Evolutionary conservation across 2,888 invertebrate species (phyloP), one percentile per base, ranked within the genome.

Genomic region (Micoletzkya japonica): DNA sequence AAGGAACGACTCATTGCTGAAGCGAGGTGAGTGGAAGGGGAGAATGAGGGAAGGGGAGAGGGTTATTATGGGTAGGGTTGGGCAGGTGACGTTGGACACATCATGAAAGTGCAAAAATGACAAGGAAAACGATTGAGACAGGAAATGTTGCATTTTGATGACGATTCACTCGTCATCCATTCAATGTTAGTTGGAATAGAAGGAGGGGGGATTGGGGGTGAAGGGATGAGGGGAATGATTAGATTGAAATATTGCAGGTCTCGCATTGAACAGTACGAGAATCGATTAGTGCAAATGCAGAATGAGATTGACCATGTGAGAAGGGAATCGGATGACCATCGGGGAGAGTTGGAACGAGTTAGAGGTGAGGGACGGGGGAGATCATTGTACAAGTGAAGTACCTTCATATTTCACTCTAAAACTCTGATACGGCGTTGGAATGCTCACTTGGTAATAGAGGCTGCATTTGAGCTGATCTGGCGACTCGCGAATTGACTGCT

Each of bases 191-290:
- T n/a, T n/a, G n/a, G n/a, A n/a, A n/a, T n/a, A n/a, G n/a, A n/a
- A n/a, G n/a, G n/a, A n/a, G n/a, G n/a, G n/a, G n/a, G n/a, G n/a
- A n/a, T n/a, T n/a, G n/a, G n/a, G n/a, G n/a, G n/a, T n/a, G n/a
- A n/a, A n/a, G n/a, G n/a, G n/a, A n/a, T n/a, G n/a, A 44, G 44
- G 10, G 44, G 44, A 44, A 20, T 20, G 10, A 52, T 52, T 20
- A n/a, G 24, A n/a, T 20, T 52, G n/a, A 52, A 20, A 20, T 52
- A 52, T n/a, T 70, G 70, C n/a, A 71, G 78, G 28, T 74, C 72
- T 17, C 78, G 84, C 2, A 81, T 86, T 49, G 86, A 86, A 67
- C 84, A 86, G 70, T 84, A 83, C 69, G 86, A 86, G 70, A 86
- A 87, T 68, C 86, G 87, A 39, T 71, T 85, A 20, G 71, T 78